Percentiles rank a stretch among this genome's conserved stretches.
These are phyloP conservation scores for Globodera ellingtonae DNA, from an alignment of 1,140 invertebrate genomes.

Conservation along the genomic window DNA sequence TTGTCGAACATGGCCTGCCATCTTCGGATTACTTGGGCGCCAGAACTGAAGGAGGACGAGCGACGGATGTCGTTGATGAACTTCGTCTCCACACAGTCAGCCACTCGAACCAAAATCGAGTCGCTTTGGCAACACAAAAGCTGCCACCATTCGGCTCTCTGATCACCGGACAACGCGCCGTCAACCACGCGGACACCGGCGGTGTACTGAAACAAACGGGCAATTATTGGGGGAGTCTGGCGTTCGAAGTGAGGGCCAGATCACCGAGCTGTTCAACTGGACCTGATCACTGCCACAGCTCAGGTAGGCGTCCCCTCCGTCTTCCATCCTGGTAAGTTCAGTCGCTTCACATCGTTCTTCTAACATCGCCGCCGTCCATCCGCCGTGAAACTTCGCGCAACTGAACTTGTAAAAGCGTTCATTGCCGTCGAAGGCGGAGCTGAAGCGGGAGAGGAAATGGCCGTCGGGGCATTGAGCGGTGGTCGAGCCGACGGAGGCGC, in stretches of 20 bases:
- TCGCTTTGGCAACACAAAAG: slow-evolving; percentile 53
- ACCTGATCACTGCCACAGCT: slow-evolving; percentile 56
- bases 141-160: slow-evolving; percentile 52
- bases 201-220: slow-evolving; percentile 50
- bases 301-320: slow-evolving; percentile 55
- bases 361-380: slow-evolving; percentile 38
- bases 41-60: slow-evolving; percentile 53
- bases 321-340: slow-evolving; percentile 54
- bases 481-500: slow-evolving; percentile 37
- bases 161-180: slow-evolving; percentile 13
- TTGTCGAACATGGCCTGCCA: slow-evolving; percentile 58
- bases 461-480: slow-evolving; percentile 59
- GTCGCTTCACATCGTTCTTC: slow-evolving; percentile 55
- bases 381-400: slow-evolving; percentile 42
- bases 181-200: slow-evolving; percentile 60
- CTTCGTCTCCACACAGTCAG: slow-evolving; percentile 56
- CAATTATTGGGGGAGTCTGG: too few relatives aligned
- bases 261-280: neutral
- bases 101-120: slow-evolving; percentile 39
- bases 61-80: slow-evolving; percentile 57
- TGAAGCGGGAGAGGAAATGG: slow-evolving; percentile 52
- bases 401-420: slow-evolving; percentile 60
- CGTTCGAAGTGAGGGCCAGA: too few relatives aligned
- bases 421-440: slow-evolving; percentile 55
- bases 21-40: slow-evolving; percentile 50